Conservation (phyloP, 2,113 vertebrate genomes). For the Struthidea cinerea region DNA sequence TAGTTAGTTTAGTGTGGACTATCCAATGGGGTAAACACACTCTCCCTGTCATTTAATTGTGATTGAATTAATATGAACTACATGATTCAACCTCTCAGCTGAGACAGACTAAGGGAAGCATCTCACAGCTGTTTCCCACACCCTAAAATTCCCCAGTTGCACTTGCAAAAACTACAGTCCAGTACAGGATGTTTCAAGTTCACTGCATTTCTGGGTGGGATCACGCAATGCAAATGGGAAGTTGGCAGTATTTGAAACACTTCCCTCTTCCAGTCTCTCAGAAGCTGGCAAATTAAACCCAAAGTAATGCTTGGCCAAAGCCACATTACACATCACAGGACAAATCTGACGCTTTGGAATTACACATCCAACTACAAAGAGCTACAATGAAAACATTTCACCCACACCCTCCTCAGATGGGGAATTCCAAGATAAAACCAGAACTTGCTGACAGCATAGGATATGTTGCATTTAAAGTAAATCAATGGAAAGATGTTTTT, state of each 20-base stretch:
- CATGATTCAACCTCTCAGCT: neutral
- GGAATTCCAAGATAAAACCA: neutral
- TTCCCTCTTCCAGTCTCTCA: neutral
- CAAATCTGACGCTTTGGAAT: neutral
- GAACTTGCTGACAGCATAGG: neutral
- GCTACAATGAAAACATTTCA: neutral
- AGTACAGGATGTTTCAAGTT: neutral
- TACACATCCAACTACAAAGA: neutral
- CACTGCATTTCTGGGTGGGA: neutral
- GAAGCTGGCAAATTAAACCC: neutral
- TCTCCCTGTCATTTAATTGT: neutral
- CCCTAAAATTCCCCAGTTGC: neutral
- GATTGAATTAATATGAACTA: neutral
- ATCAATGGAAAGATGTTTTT: neutral
- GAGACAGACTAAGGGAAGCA: neutral
- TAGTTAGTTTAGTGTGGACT: neutral
- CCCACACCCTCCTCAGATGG: neutral
- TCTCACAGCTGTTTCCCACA: neutral
- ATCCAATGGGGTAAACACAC: neutral
- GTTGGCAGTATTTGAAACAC: neutral
- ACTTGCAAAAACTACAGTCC: neutral
- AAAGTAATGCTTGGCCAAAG: neutral
- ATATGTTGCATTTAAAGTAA: neutral
- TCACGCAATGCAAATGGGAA: accelerated
- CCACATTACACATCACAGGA: neutral